A percentile compares a stretch with the other conserved stretches of the same genome.
These are phyloP conservation scores for Drosophila gunungcola DNA, from an alignment of 1,140 invertebrate genomes.

Conservation along the genomic window DNA sequence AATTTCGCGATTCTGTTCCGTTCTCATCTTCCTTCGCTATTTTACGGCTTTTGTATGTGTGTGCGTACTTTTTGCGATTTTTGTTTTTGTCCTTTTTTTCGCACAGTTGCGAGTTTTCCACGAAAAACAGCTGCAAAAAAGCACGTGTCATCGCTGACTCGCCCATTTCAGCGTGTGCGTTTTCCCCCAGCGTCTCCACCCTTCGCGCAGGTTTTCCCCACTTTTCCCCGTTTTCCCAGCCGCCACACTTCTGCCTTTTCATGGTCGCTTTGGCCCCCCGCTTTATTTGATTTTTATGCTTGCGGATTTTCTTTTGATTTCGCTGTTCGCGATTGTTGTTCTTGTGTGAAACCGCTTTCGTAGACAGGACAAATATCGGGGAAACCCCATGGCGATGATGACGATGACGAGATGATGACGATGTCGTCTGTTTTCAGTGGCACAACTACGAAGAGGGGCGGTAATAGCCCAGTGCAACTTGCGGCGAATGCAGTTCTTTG, in stretches of 20 bases:
- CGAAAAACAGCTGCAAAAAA: slow-evolving; percentile 83
- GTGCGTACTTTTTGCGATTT: slow-evolving; percentile 65
- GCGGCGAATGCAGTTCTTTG: slow-evolving; percentile 23
- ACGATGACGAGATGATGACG: slow-evolving; percentile 30
- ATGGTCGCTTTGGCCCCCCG: slow-evolving; percentile 65
- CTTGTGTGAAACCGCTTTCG: slow-evolving; percentile 40
- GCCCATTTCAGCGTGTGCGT: slow-evolving; percentile 63
- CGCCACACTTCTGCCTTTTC: slow-evolving; percentile 56
- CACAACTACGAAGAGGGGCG: too few species aligned
- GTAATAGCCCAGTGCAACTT: background rate
- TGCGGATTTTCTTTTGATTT: slow-evolving; percentile 71
- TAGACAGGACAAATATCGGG: slow-evolving; percentile 72
- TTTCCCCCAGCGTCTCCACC: slow-evolving; percentile 27
- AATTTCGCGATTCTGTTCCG: slow-evolving; percentile 14
- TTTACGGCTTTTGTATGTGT: slow-evolving; percentile 10
- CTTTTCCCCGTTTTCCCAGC: slow-evolving; percentile 7
- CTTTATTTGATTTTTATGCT: slow-evolving; percentile 79
- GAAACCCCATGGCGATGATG: slow-evolving; percentile 55
- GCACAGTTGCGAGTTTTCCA: slow-evolving; percentile 71
- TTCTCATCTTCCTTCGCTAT: background rate
- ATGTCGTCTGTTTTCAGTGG: slow-evolving; percentile 35
- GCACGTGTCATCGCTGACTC: slow-evolving; percentile 81
- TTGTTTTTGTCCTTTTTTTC: slow-evolving; percentile 83
- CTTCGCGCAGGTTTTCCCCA: background rate
- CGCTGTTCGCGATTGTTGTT: slow-evolving; percentile 44